Evolutionary conservation across 2,797 vertebrate species (phyloP).

Genomic region (Apogon hyalosoma): DNA sequence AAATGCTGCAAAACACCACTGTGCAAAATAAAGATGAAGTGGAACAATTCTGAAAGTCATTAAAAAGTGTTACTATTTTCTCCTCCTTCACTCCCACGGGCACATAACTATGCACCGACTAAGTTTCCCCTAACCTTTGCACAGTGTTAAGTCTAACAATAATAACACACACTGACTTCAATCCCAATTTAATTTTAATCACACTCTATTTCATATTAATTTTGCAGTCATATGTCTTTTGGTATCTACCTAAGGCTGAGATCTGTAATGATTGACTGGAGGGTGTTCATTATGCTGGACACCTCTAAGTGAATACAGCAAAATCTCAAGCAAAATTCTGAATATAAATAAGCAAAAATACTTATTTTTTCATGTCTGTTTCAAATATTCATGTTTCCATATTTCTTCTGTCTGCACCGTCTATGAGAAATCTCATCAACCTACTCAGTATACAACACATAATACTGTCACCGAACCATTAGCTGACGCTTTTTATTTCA

Average conservation of each 20-base stretch:
- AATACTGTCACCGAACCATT: constrained; percentile 23
- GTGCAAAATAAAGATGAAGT: neutral
- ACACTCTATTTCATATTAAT: constrained; percentile 2
- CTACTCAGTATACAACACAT: constrained; percentile 12
- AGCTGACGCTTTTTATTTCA: constrained; percentile 46
- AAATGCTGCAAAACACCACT: constrained; percentile 12
- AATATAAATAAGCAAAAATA: too few species aligned
- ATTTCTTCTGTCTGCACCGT: neutral
- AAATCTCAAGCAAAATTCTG: too few species aligned
- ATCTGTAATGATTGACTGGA: constrained; percentile 36
- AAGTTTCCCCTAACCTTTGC: constrained; percentile 8
- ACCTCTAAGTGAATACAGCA: constrained; percentile 23
- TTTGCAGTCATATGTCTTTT: constrained; percentile 14
- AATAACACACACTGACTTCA: constrained; percentile 1
- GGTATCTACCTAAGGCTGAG: neutral
- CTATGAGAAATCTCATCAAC: constrained; percentile 30
- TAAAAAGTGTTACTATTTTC: neutral
- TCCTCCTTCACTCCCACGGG: neutral
- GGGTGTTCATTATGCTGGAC: constrained; percentile 26
- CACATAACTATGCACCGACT: neutral
- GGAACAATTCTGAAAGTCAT: neutral
- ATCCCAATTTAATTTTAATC: constrained; percentile 19
- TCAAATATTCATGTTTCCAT: too few species aligned
- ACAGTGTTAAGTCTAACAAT: neutral
- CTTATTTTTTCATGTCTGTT: too few species aligned